A percentile compares a stretch with the other conserved stretches of the same genome.
Conservation (phyloP, 2,113 vertebrate genomes). For the Rhabdornis inornatus region DNA sequence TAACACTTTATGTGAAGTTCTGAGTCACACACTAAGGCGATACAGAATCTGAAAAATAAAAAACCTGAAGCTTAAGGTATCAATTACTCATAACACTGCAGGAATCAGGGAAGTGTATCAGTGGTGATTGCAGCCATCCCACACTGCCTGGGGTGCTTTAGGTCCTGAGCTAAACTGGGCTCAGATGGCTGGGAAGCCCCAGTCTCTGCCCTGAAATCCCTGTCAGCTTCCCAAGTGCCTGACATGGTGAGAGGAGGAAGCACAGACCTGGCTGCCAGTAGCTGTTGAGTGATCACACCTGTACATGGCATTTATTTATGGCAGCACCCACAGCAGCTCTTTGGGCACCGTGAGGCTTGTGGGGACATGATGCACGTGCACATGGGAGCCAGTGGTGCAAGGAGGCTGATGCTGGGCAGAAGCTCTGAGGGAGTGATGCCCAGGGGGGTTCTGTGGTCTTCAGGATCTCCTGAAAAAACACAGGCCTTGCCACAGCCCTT, state of each 20-base stretch:
- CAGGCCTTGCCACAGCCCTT: neutral
- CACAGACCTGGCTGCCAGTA: rapidly evolving
- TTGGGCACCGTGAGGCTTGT: rapidly evolving
- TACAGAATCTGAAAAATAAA: too few species aligned
- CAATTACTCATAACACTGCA: neutral
- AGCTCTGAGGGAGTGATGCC: neutral
- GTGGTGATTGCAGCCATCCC: neutral
- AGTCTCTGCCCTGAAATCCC: rapidly evolving
- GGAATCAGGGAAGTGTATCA: neutral
- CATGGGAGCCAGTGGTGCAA: neutral
- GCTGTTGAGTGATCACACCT: rapidly evolving
- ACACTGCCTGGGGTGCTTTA: neutral
- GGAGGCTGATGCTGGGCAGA: neutral
- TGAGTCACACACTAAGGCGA: too few species aligned
- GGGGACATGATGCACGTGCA: rapidly evolving
- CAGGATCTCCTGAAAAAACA: neutral
- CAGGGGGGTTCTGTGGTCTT: neutral
- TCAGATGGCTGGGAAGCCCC: rapidly evolving
- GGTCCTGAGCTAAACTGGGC: neutral
- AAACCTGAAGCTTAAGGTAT: too few species aligned
- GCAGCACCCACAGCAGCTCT: neutral
- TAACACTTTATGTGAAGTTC: too few species aligned
- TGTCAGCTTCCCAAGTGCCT: neutral
- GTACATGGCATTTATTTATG: neutral
- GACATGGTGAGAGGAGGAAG: neutral